Percentiles rank a stretch among this genome's conserved stretches.
Conservation (phyloP, 1,140 invertebrate genomes). For the Idris sp. region DNA sequence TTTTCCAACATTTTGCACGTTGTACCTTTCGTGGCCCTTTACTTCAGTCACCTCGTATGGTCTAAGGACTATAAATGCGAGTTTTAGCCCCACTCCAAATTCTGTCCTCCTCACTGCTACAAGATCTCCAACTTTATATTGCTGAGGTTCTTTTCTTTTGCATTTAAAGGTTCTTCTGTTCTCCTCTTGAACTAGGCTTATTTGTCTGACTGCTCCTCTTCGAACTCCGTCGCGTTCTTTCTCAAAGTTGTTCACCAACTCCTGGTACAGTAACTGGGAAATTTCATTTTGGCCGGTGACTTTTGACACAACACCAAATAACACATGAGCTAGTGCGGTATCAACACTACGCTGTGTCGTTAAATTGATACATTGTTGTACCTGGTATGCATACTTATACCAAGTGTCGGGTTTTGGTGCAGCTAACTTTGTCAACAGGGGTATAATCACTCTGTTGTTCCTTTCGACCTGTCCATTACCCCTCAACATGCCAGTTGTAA, state of each 20-base stretch:
- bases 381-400: no score
- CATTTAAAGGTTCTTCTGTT: not conserved
- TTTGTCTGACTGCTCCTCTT: not conserved
- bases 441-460: no score
- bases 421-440: no score
- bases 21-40: not conserved
- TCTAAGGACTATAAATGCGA: slow-evolving; percentile 1
- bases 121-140: not conserved
- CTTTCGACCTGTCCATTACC: no score
- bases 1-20: not conserved
- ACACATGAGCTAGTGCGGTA: no score
- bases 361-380: no score
- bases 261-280: no score
- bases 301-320: no score
- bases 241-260: not conserved
- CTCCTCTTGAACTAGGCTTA: not conserved
- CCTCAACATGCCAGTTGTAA: no score
- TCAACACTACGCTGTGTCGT: no score
- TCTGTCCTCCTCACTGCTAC: slow-evolving; percentile 1
- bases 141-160: not conserved
- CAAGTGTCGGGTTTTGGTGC: no score
- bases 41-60: not conserved
- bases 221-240: not conserved
- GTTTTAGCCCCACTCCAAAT: slow-evolving; percentile 9
- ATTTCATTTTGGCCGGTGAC: no score